Percentiles rank a stretch among this genome's conserved stretches.
phyloP scores from a whole-genome alignment of 2,113 vertebrate species.

The Tretioscincus oriximinensis region DNA sequence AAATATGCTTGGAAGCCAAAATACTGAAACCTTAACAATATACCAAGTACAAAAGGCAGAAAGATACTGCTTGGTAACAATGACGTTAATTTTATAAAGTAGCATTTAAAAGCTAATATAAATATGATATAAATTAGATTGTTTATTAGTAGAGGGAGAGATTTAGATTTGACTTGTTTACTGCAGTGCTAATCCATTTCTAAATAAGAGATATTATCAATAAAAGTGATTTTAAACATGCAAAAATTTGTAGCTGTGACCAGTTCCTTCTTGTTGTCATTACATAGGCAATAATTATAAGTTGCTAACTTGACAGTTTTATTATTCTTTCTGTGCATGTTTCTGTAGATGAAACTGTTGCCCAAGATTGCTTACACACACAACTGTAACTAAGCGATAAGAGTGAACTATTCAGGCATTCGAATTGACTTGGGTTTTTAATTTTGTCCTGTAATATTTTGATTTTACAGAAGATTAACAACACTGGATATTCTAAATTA shows the following conservation, averaged over 20 bases:
- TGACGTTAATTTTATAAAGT: not conserved
- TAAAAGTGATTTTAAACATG: not conserved
- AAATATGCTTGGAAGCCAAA: slow-evolving; percentile 2
- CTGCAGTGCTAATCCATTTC: not conserved
- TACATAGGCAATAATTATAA: not conserved
- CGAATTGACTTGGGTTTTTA: too few relatives aligned
- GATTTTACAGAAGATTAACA: too few relatives aligned
- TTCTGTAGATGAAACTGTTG: not conserved
- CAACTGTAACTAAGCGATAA: too few relatives aligned
- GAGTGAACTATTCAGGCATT: too few relatives aligned
- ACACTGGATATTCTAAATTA: too few relatives aligned
- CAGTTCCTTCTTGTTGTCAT: not conserved
- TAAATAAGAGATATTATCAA: not conserved
- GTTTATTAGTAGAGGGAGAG: not conserved
- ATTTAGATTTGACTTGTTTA: not conserved
- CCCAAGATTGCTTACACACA: not conserved
- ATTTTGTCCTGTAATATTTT: too few relatives aligned
- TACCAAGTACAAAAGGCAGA: not conserved
- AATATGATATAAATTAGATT: not conserved
- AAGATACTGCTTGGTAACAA: not conserved
- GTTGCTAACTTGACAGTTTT: not conserved
- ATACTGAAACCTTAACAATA: not conserved
- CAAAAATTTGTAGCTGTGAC: not conserved
- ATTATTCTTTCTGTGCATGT: not conserved
- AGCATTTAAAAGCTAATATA: not conserved